Conservation (phyloP, 2,113 vertebrate genomes). For the Bos indicus region DNA sequence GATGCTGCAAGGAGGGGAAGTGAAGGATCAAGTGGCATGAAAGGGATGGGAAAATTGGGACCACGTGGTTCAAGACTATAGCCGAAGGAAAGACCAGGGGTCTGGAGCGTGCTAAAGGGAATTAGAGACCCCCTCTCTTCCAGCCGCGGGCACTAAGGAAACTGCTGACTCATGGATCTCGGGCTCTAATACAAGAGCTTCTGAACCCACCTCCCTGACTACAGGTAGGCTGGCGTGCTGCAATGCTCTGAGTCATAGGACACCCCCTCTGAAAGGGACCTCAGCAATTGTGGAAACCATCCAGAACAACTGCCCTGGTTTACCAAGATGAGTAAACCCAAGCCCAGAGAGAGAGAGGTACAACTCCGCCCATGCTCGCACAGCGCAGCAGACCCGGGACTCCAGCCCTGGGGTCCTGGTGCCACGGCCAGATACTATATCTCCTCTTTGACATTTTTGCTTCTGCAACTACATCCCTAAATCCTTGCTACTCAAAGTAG, state of each 20-base stretch:
- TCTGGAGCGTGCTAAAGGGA: background rate
- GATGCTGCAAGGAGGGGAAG: too few species aligned
- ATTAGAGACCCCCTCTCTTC: background rate
- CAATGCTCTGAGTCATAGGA: background rate
- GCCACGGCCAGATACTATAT: accelerated
- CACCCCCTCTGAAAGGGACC: background rate
- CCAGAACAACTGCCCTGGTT: background rate
- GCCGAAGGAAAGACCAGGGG: background rate
- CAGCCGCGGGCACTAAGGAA: background rate
- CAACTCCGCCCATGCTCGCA: accelerated
- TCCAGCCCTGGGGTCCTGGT: background rate
- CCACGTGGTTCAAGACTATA: background rate
- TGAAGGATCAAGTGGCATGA: background rate
- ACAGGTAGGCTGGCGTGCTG: background rate
- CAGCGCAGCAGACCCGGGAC: background rate
- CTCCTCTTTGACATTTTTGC: background rate
- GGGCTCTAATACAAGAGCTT: accelerated
- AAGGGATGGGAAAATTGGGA: background rate
- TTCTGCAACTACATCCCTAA: background rate
- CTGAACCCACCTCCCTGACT: background rate
- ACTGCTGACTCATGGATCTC: background rate
- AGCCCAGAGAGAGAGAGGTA: background rate
- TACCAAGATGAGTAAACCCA: background rate
- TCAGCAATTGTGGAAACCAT: accelerated
- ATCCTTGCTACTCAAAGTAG: background rate